Percentiles rank a stretch among this genome's conserved stretches.
Conservation (phyloP, 2,797 vertebrate species). For the Sardinella longiceps region DNA sequence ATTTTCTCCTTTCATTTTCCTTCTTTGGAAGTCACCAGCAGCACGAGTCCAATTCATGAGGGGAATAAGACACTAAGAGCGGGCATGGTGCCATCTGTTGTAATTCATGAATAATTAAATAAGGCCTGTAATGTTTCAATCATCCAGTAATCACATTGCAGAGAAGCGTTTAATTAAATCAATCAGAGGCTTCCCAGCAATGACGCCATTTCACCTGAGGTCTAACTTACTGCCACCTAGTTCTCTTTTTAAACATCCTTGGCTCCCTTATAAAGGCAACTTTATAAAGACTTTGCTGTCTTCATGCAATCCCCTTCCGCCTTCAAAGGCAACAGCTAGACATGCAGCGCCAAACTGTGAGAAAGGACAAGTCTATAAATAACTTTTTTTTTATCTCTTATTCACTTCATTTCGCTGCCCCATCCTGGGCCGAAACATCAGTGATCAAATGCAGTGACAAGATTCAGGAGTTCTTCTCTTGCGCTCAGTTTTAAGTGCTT, state of each 20-base stretch:
- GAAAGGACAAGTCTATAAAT: neutral
- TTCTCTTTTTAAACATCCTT: neutral
- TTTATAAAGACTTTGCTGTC: neutral
- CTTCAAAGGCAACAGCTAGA: neutral
- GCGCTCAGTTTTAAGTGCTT: neutral
- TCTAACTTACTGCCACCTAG: neutral
- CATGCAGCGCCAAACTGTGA: neutral
- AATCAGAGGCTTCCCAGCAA: slow-evolving; percentile 13
- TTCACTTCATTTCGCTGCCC: neutral
- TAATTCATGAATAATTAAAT: slow-evolving; percentile 44
- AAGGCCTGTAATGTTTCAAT: slow-evolving; percentile 34
- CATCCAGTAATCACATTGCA: slow-evolving; percentile 27
- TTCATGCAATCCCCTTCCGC: neutral
- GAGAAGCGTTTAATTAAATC: slow-evolving; percentile 39
- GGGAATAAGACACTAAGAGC: slow-evolving; percentile 13
- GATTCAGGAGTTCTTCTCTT: no score
- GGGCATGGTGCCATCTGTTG: slow-evolving; percentile 18
- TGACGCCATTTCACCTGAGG: slow-evolving; percentile 25
- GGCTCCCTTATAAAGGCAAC: neutral
- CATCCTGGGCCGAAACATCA: neutral
- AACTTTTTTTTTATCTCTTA: neutral
- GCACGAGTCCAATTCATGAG: slow-evolving; percentile 17
- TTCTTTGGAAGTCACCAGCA: slow-evolving; percentile 7
- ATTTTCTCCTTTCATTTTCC: slow-evolving; percentile 12
- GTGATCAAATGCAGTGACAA: neutral